Percentiles rank a stretch among this genome's conserved stretches.
phyloP scores from a whole-genome alignment of 37 sponge, comb jelly and placozoan genomes.

The Dysidea cf. avara region DNA sequence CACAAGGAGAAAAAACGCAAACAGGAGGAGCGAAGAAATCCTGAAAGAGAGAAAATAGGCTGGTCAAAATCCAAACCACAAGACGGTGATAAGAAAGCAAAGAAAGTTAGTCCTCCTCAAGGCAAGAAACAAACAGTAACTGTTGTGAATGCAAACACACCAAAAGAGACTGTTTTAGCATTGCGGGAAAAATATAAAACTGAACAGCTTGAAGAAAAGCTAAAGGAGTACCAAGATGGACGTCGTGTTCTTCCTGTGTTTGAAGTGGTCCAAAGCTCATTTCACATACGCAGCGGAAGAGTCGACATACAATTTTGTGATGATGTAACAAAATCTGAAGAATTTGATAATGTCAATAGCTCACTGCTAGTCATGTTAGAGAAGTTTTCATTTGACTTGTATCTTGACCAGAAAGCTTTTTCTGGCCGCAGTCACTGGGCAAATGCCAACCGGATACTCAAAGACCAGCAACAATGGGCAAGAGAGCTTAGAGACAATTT shows the following conservation, averaged over 20 bases:
- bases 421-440: conserved; percentile 74
- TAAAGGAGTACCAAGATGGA: conserved; percentile 55
- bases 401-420: conserved; percentile 72
- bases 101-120: not conserved
- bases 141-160: no score
- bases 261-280: conserved; percentile 72
- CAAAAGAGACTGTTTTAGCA: no score
- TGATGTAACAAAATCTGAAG: no score
- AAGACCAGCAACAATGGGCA: conserved; percentile 41
- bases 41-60: not conserved
- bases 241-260: conserved; percentile 34
- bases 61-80: not conserved
- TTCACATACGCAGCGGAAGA: conserved; percentile 63
- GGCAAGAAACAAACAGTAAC: conserved; percentile 1
- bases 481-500: conserved; percentile 31
- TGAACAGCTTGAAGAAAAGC: conserved; percentile 1
- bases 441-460: conserved; percentile 51
- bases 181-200: not conserved
- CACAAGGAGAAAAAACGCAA: conserved; percentile 20
- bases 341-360: not conserved
- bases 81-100: not conserved
- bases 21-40: not conserved
- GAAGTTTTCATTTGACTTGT: conserved; percentile 66
- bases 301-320: conserved; percentile 78
- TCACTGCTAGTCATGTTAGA: conserved; percentile 20